Percentiles rank a stretch among this genome's conserved stretches.
phyloP scores from a whole-genome alignment of 2,797 vertebrate species.

The Lophius americanus region DNA sequence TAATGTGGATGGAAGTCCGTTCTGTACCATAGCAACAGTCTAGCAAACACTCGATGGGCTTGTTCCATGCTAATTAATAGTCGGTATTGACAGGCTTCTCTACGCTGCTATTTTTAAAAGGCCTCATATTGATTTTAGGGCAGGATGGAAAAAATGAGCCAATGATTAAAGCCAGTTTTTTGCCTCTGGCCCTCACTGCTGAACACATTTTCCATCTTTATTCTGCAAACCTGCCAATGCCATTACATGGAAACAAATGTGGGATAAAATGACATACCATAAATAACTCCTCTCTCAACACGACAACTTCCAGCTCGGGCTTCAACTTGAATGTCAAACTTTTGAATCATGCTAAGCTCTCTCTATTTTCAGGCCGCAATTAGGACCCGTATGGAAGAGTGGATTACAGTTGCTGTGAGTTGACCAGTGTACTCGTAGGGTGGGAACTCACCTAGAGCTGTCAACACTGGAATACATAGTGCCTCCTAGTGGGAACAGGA shows the following conservation, averaged over 20 bases:
- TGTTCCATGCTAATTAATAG: conserved; percentile 35
- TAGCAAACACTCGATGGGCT: background rate
- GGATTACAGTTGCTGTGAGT: conserved; percentile 17
- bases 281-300: conserved; percentile 36
- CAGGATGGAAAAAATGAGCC: conserved; percentile 52
- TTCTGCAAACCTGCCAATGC: conserved; percentile 22
- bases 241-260: conserved; percentile 25
- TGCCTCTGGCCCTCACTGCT: conserved; percentile 31
- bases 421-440: conserved; percentile 4
- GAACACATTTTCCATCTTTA: conserved; percentile 30
- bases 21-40: background rate
- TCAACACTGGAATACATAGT: background rate
- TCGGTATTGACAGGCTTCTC: conserved; percentile 41
- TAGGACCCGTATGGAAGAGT: background rate
- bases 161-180: conserved; percentile 38
- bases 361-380: conserved; percentile 35
- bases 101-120: conserved; percentile 47
- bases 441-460: conserved; percentile 10
- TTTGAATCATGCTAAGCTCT: conserved; percentile 32
- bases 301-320: conserved; percentile 14
- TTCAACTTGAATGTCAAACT: conserved; percentile 34
- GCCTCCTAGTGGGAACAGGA: too few relatives aligned
- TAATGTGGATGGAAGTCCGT: too few relatives aligned
- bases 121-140: conserved; percentile 61
- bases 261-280: conserved; percentile 25